phyloP scores from a whole-genome alignment of 1,140 invertebrate species.

The Marisa cornuarietis region DNA sequence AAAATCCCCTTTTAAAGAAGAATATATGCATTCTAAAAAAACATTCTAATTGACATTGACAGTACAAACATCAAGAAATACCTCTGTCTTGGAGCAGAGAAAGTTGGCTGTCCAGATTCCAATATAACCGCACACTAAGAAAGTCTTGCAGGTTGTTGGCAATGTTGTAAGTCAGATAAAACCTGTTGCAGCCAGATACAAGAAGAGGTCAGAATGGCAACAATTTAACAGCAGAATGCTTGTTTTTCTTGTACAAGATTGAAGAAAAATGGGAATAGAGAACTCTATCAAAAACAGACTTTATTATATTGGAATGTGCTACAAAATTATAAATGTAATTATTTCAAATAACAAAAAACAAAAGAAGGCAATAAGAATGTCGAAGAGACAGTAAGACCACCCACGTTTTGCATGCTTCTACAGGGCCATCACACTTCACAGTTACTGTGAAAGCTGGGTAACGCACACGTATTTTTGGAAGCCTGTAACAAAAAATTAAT shows the following conservation, averaged over 20 bases:
- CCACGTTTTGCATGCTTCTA: slow-evolving; percentile 23
- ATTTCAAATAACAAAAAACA: slow-evolving; percentile 2
- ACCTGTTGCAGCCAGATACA: slow-evolving; percentile 25
- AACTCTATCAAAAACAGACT: neutral
- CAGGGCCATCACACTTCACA: slow-evolving; percentile 27
- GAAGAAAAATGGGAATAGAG: neutral
- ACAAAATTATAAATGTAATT: too few relatives aligned
- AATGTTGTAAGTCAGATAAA: slow-evolving; percentile 40
- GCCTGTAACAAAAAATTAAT: slow-evolving; percentile 7
- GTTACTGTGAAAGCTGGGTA: slow-evolving; percentile 29
- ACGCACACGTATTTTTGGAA: slow-evolving; percentile 22
- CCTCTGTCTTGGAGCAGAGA: neutral
- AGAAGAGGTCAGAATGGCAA: neutral
- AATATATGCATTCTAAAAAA: too few relatives aligned
- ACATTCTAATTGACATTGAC: too few relatives aligned
- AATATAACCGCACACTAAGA: slow-evolving; percentile 41
- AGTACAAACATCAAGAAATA: neutral
- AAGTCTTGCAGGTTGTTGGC: slow-evolving; percentile 47
- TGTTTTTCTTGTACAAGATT: neutral
- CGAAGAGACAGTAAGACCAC: neutral
- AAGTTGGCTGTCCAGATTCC: slow-evolving; percentile 30
- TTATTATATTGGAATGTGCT: neutral
- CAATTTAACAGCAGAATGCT: neutral
- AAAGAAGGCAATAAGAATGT: neutral
- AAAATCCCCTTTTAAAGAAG: too few relatives aligned